Evolutionary conservation across 2,797 vertebrate species (phyloP), one percentile per base, ranked within the genome.

Genomic region (Sus cebifrons): DNA sequence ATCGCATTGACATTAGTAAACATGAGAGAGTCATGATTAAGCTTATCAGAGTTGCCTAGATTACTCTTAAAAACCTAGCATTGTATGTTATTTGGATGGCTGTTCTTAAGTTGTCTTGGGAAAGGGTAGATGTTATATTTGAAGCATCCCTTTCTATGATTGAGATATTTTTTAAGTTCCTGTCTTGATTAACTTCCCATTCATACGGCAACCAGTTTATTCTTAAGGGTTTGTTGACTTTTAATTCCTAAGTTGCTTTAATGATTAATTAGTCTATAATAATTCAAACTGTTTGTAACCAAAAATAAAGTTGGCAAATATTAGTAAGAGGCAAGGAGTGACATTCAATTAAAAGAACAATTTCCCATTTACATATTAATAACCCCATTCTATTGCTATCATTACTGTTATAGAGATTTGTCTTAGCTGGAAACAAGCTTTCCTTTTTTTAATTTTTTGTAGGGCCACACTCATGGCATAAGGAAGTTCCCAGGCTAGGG

Each of bases 191-290:
- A 74, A 58, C 65, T 89, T 95, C 12, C 18, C 89, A 64, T 70
- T 65, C 60, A 73, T 36, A 71, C 5, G 86, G 49, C 58, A 84
- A 54, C 73, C 88, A 64, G 23, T 71, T 49, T 89, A 0, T 44
- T 65, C 52, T 91, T 96, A 92, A 71, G 73, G 65, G 56, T 49
- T 67, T 93, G 14, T 96, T 96, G 79, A 95, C 86, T 90, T 95
- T 65, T 91, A 96, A 0, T 73, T 94, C 54, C 87, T 86, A 70
- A 88, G 64, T 52, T 88, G 10, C 82, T 91, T 15, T 4, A 78
- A 18, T 92, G 95, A 36, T 87, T 52, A 73, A 10, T 49, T 91
- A 68, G 77, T 91, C 40, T 92, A 8, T 23, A 65, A 36, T 86
- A 87, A 58, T 52, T 84, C 58, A 49, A 67, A 52, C 67, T 44